These are phyloP conservation scores for Tiphia femorata DNA, from an alignment of 2,888 invertebrate species.

Conservation along the genomic window DNA sequence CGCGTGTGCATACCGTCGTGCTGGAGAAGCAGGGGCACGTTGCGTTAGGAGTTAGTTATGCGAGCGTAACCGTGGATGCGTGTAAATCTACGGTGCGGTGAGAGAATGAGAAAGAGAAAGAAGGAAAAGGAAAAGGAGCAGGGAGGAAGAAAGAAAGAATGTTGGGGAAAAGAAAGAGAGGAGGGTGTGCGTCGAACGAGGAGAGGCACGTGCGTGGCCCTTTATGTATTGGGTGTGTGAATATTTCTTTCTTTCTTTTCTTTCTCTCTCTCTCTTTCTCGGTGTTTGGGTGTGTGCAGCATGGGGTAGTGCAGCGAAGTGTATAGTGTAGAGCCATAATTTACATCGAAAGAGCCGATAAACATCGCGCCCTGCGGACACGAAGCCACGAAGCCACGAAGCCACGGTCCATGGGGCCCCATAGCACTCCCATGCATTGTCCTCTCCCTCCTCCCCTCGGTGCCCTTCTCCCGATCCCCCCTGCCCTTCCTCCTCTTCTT, in stretches of 20 bases:
- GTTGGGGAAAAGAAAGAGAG: slow-evolving; percentile 10
- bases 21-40: no score
- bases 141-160: not conserved
- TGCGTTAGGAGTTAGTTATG: no score
- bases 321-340: slow-evolving; percentile 51
- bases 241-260: no score
- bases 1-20: no score
- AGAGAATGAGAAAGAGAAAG: not conserved
- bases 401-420: slow-evolving; percentile 39
- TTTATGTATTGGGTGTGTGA: no score
- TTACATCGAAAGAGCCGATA: slow-evolving; percentile 61
- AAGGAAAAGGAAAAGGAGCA: not conserved
- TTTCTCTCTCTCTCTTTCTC: no score
- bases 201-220: no score
- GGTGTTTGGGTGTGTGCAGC: not conserved
- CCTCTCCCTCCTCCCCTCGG: slow-evolving; percentile 24
- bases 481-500: not conserved
- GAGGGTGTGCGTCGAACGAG: no score
- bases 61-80: no score
- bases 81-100: not conserved
- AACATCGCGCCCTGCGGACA: slow-evolving; percentile 58
- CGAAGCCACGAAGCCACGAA: slow-evolving; percentile 52
- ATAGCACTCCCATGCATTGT: slow-evolving; percentile 47
- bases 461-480: not conserved
- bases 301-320: slow-evolving; percentile 12